Base-by-base conservation (phyloP, 2,113 vertebrate species). In the Lanius ludovicianus region DNA sequence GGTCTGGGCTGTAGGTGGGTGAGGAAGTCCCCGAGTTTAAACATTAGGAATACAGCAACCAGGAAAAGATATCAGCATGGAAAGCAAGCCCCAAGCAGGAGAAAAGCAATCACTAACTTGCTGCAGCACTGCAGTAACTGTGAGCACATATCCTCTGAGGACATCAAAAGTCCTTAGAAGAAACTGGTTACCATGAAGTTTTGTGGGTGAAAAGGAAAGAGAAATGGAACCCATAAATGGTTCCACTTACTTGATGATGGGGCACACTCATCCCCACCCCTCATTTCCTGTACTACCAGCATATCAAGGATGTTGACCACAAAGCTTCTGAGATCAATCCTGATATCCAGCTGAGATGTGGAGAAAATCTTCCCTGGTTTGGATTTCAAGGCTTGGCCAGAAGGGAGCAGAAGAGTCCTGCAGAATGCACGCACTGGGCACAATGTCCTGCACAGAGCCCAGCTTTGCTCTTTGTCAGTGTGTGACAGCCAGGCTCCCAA, bases 391-490 rank as follows among this genome's bases (percentile, higher is more conserved):
- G 20, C 19, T 92, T 82, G 70, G 71, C 96, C 95, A 97, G 96
- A 93, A 96, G 96, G 75, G 93, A 90, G 95, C 96, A 97, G 96
- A 53, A 97, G 95, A 93, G 94, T 60, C 70, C 49, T 71, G 46
- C 53, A 68, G 53, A 88, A 71, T 2, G 13, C 22, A 25, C 6
- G 0, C 8, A 4, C 35, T 28, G 50, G 25, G 27, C 76, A 62
- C 35, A 20, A 59, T 6, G 77, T 86, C 68, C 84, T 67, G 55
- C 75, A 20, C 27, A 49, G 41, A 87, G 23, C n/a, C 55, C 9
- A 1, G 19, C 64, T 94, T 49, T 68, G 56, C 73, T 37, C 37
- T 37, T 37, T 59, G 15, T 13, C 63, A 25, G 30, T 6, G 0
- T 6, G 11, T 74, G 8, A 1, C 55, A 88, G 35, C 22, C 63